A percentile compares a stretch with the other conserved stretches of the same genome.
Evolutionary conservation across 2,888 invertebrate species (phyloP).

Genomic region (Drosophila atripex): DNA sequence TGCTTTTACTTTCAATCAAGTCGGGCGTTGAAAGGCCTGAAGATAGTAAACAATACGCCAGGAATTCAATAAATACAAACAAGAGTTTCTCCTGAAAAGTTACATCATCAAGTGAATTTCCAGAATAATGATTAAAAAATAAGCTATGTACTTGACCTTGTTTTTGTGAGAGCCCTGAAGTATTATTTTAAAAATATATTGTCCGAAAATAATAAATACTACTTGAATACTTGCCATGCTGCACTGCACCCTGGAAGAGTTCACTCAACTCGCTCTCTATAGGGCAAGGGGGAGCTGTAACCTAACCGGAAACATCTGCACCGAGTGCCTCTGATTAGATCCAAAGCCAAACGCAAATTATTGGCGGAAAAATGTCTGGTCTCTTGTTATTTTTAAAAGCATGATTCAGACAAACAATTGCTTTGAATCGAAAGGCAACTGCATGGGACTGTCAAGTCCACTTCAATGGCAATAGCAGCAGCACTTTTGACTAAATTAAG

Average conservation of each 20-base stretch:
- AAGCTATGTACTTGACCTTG: background rate
- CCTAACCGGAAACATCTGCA: constrained; percentile 74
- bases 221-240: too few relatives aligned
- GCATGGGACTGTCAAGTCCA: constrained; percentile 17
- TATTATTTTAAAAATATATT: too few relatives aligned
- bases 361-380: constrained; percentile 50
- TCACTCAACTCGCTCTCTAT: constrained; percentile 56
- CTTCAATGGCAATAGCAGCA: constrained; percentile 34
- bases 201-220: too few relatives aligned
- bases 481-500: constrained; percentile 43
- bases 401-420: constrained; percentile 68
- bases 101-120: background rate
- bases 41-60: background rate
- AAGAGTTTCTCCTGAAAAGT: background rate
- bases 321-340: constrained; percentile 63
- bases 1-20: constrained; percentile 14
- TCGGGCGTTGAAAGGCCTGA: too few relatives aligned
- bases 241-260: constrained; percentile 44
- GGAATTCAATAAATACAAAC: background rate
- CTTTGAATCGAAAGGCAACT: constrained; percentile 22
- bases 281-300: constrained; percentile 1
- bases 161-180: background rate
- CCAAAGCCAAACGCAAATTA: constrained; percentile 64
- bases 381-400: constrained; percentile 58
- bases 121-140: background rate